Conservation (phyloP, 2,888 invertebrate genomes). For the Dyspetes luteomarginatus region DNA sequence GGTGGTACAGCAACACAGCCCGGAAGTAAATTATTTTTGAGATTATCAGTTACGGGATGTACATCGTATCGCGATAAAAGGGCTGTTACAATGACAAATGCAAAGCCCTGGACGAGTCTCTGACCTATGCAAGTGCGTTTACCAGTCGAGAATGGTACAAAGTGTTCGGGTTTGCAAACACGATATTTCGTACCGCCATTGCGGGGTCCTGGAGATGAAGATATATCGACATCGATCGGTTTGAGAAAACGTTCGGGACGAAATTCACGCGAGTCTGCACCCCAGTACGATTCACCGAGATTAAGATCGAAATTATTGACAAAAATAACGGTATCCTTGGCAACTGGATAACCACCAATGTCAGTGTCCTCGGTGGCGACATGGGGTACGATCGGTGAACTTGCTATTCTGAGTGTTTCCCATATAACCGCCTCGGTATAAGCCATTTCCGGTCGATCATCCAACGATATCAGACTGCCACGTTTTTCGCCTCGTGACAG, state of each 20-base stretch:
- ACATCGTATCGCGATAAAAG: constrained; percentile 90
- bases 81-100: constrained; percentile 89
- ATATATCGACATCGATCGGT: constrained; percentile 78
- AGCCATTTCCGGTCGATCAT: constrained; percentile 88
- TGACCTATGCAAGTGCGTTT: constrained; percentile 95
- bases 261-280: constrained; percentile 87
- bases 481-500: constrained; percentile 82
- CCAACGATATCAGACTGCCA: constrained; percentile 86
- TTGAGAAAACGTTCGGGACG: constrained; percentile 91
- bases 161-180: constrained; percentile 87
- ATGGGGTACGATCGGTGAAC: constrained; percentile 96
- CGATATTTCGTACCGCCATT: not conserved
- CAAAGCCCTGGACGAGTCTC: constrained; percentile 90
- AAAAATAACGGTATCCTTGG: constrained; percentile 92
- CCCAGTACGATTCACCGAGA: constrained; percentile 90
- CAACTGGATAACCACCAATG: constrained; percentile 89
- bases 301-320: constrained; percentile 94
- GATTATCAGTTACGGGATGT: constrained; percentile 84
- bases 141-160: constrained; percentile 94
- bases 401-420: constrained; percentile 91
- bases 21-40: constrained; percentile 85
- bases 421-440: constrained; percentile 93
- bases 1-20: constrained; percentile 91
- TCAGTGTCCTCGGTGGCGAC: constrained; percentile 91
- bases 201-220: constrained; percentile 72